Percentiles rank a stretch among this genome's conserved stretches.
phyloP scores from a whole-genome alignment of 2,888 invertebrate species.

The Parnassius apollo region DNA sequence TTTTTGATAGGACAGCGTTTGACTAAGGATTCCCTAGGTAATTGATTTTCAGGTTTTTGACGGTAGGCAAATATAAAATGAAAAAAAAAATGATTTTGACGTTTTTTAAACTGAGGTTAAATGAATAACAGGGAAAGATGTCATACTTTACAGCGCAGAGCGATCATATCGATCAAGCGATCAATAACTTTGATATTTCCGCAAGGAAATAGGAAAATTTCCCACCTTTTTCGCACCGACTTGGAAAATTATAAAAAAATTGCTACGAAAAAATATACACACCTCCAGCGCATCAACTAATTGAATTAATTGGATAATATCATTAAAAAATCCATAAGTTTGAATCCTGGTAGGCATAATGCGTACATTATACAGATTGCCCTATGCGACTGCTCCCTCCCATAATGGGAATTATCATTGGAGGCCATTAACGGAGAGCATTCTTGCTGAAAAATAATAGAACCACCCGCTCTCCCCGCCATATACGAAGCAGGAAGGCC shows the following conservation, averaged over 20 bases:
- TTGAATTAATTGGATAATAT: slow-evolving; percentile 42
- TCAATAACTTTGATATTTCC: slow-evolving; percentile 2
- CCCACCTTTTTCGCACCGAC: slow-evolving; percentile 18
- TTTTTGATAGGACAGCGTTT: too few relatives aligned
- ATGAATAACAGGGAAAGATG: too few relatives aligned
- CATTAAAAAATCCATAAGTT: slow-evolving; percentile 52
- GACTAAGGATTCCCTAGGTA: too few relatives aligned
- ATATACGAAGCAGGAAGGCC: slow-evolving; percentile 47
- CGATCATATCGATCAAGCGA: too few relatives aligned
- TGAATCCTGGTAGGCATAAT: slow-evolving; percentile 49
- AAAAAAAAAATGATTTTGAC: too few relatives aligned
- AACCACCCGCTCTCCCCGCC: slow-evolving; percentile 44
- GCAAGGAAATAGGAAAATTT: slow-evolving; percentile 14
- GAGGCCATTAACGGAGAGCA: slow-evolving; percentile 69
- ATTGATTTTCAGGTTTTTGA: too few relatives aligned
- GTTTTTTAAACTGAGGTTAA: too few relatives aligned
- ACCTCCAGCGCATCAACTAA: slow-evolving; percentile 22
- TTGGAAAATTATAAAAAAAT: slow-evolving; percentile 15
- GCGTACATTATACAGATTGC: slow-evolving; percentile 68
- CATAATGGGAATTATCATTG: slow-evolving; percentile 66
- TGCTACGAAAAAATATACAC: slow-evolving; percentile 9
- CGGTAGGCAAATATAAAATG: too few relatives aligned
- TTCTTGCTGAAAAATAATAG: slow-evolving; percentile 76
- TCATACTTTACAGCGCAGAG: too few relatives aligned
- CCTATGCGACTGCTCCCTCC: slow-evolving; percentile 45